phyloP scores from a whole-genome alignment of 2,113 vertebrate genomes.

The Melanocharis versteri region DNA sequence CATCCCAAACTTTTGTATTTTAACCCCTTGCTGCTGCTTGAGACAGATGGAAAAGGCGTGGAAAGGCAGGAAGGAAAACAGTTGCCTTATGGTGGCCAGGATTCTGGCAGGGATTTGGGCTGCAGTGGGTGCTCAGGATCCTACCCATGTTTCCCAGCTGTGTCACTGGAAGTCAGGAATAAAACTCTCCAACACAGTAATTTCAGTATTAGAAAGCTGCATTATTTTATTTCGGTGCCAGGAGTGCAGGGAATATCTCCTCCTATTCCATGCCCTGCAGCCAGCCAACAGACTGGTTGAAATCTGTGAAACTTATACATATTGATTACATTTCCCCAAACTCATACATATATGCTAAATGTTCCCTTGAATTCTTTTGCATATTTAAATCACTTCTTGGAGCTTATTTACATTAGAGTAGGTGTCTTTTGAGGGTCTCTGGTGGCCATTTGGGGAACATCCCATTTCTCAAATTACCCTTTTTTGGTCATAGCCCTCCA shows the following conservation, averaged over 20 bases:
- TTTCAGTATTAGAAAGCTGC: background rate
- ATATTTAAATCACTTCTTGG: background rate
- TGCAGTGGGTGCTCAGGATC: background rate
- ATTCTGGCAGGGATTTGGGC: background rate
- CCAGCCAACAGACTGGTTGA: background rate
- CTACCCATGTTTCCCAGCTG: background rate
- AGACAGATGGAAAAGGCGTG: background rate
- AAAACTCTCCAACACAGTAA: background rate
- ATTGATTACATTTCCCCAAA: background rate
- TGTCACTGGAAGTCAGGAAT: background rate
- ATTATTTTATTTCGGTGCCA: background rate
- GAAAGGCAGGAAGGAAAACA: background rate
- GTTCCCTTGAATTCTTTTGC: background rate
- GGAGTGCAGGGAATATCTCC: background rate
- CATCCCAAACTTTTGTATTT: background rate
- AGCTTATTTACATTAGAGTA: background rate
- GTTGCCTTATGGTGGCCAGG: fast-evolving
- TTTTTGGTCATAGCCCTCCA: background rate
- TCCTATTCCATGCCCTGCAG: background rate
- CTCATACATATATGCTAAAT: background rate
- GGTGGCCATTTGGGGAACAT: background rate
- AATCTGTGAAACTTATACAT: background rate
- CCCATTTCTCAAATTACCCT: background rate
- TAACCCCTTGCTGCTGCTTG: background rate
- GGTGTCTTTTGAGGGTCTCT: background rate